Percentiles rank a stretch among this genome's conserved stretches.
phyloP scores from a whole-genome alignment of 2,797 vertebrate species.

The Anniella stebbinsi region DNA sequence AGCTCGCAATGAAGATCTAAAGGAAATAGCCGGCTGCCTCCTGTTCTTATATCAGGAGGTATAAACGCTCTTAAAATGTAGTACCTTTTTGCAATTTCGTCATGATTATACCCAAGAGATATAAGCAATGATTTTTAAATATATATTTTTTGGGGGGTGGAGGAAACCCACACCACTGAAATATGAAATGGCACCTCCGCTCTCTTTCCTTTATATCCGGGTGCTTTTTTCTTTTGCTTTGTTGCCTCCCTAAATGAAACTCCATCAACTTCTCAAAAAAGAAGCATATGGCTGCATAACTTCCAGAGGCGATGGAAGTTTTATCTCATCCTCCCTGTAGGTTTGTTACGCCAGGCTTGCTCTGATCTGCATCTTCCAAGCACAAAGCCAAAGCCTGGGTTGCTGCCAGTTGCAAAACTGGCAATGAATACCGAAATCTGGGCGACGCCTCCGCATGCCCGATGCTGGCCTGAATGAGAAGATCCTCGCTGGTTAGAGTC shows the following conservation, averaged over 20 bases:
- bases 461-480: background rate
- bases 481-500: background rate
- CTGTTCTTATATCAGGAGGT: background rate
- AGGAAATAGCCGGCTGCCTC: background rate
- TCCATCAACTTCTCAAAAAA: background rate
- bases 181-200: background rate
- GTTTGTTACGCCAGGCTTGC: background rate
- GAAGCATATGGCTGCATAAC: background rate
- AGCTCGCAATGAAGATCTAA: background rate
- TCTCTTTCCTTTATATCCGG: background rate
- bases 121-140: background rate
- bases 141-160: background rate
- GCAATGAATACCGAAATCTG: background rate
- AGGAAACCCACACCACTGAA: background rate
- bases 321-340: background rate
- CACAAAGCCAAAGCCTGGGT: background rate
- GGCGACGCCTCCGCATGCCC: background rate
- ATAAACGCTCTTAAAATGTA: background rate
- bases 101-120: background rate
- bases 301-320: background rate
- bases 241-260: background rate
- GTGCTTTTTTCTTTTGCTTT: no score
- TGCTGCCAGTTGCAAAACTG: slow-evolving; percentile 10
- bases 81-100: background rate
- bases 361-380: slow-evolving; percentile 2